These are phyloP conservation scores for Lottia gigantea DNA, from an alignment of 2,888 invertebrate species.

Conservation along the genomic window DNA sequence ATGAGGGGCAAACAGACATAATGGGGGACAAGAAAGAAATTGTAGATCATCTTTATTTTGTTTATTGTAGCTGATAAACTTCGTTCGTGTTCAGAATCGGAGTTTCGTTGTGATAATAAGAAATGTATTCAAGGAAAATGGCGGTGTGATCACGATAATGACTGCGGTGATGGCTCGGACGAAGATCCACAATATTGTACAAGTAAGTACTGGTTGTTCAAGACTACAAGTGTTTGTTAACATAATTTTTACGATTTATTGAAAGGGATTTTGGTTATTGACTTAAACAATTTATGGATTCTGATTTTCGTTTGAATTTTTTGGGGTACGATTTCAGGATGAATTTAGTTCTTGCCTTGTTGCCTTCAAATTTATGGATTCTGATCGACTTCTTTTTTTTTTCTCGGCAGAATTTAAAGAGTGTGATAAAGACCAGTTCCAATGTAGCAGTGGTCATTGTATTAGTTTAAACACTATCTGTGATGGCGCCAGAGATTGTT, in stretches of 20 bases:
- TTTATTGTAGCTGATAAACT: slow-evolving; percentile 75
- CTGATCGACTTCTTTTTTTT: background rate
- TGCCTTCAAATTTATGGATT: too few species aligned
- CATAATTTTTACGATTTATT: too few species aligned
- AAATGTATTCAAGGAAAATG: slow-evolving; percentile 77
- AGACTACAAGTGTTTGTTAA: too few species aligned
- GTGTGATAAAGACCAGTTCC: slow-evolving; percentile 77
- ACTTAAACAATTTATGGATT: too few species aligned
- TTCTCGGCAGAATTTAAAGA: slow-evolving; percentile 48
- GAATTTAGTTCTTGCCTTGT: too few species aligned
- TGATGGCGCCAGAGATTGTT: slow-evolving; percentile 65
- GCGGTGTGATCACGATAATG: slow-evolving; percentile 93
- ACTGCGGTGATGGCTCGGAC: slow-evolving; percentile 95
- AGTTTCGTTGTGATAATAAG: slow-evolving; percentile 93
- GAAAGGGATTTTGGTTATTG: too few species aligned
- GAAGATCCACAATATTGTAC: slow-evolving; percentile 58
- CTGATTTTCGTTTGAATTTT: background rate
- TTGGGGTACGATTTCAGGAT: too few species aligned
- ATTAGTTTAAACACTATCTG: slow-evolving; percentile 71
- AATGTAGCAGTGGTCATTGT: slow-evolving; percentile 89
- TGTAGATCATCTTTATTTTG: background rate
- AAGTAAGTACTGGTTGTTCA: slow-evolving; percentile 45
- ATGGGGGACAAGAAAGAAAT: too few species aligned
- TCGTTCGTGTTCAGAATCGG: slow-evolving; percentile 92
- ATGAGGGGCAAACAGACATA: too few species aligned